These are phyloP conservation scores for Lagorchestes hirsutus DNA, from an alignment of 2,797 vertebrate species.

Conservation along the genomic window DNA sequence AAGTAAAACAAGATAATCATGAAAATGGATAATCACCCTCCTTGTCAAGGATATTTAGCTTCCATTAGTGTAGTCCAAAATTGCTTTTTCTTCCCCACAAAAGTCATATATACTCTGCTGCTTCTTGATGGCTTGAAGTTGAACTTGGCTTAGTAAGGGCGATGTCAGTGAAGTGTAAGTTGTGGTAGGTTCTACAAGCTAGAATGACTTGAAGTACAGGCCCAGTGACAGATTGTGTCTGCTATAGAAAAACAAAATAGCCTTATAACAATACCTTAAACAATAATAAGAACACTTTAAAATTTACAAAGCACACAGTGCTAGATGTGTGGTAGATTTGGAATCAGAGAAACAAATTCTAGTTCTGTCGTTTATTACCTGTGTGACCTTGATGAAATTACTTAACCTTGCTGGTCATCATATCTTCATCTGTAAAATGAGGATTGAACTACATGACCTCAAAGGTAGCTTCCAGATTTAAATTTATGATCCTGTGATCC, in stretches of 20 bases:
- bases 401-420: not conserved
- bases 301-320: not conserved
- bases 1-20: constrained; percentile 4
- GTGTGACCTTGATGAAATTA: not conserved
- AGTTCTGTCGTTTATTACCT: not conserved
- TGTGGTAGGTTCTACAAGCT: not conserved
- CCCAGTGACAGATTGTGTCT: not conserved
- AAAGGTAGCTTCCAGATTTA: not conserved
- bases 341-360: not conserved
- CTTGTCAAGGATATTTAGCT: not conserved
- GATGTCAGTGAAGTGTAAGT: not conserved
- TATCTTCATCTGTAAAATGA: not conserved
- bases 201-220: not conserved
- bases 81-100: not conserved
- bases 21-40: not conserved
- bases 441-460: not conserved
- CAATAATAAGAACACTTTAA: not conserved
- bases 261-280: not conserved
- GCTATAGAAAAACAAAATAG: not conserved
- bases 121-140: not conserved
- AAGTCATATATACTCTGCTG: not conserved
- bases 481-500: not conserved
- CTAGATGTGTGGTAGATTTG: not conserved
- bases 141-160: not conserved
- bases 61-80: not conserved